phyloP scores from a whole-genome alignment of 2,113 vertebrate genomes.

The Zosterops hypoxanthus region DNA sequence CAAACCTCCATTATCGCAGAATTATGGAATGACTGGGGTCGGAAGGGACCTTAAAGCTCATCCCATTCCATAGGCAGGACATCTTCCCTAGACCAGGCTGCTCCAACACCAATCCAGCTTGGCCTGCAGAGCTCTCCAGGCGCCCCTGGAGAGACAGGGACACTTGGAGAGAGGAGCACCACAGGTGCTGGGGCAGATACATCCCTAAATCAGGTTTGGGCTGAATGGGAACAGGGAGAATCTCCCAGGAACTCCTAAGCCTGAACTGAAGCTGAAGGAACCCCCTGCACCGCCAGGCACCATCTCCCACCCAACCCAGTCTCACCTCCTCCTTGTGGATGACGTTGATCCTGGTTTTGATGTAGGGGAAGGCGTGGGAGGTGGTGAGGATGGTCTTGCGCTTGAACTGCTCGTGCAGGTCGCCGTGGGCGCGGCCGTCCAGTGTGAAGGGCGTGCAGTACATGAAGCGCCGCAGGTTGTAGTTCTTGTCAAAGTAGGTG shows the following conservation, averaged over 20 bases:
- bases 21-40: not conserved
- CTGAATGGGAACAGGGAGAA: not conserved
- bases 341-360: conserved; percentile 98
- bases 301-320: fast-evolving
- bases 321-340: conserved; percentile 97
- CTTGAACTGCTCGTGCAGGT: conserved; percentile 97
- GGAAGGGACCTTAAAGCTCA: not conserved
- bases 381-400: conserved; percentile 97
- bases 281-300: fast-evolving
- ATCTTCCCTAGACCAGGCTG: not conserved
- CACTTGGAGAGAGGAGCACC: too few species aligned
- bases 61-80: not conserved
- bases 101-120: not conserved
- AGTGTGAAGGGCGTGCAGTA: conserved; percentile 98
- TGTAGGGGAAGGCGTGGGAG: conserved; percentile 97
- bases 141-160: fast-evolving
- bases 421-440: conserved; percentile 94
- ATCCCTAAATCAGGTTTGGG: not conserved
- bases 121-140: not conserved
- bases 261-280: not conserved
- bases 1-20: too few species aligned
- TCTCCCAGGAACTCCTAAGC: not conserved
- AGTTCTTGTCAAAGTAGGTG: conserved; percentile 99
- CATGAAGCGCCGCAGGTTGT: conserved; percentile 95
- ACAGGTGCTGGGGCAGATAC: not conserved